phyloP scores from a whole-genome alignment of 2,113 vertebrate genomes.

The Beaufortia kweichowensis region DNA sequence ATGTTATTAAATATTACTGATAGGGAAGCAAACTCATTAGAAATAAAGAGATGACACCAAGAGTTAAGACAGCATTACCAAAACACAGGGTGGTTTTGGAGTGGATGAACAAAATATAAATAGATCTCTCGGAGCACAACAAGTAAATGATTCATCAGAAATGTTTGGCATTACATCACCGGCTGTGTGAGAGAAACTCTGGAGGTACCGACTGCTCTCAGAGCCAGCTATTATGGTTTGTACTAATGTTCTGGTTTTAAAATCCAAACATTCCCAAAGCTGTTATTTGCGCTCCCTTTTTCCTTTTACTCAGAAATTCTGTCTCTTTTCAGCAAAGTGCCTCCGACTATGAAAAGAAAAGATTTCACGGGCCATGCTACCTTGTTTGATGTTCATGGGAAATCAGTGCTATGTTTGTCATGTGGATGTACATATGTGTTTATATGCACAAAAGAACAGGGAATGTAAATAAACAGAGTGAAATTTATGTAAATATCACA shows the following conservation, averaged over 20 bases:
- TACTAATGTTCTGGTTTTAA: constrained; percentile 81
- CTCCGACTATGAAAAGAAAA: constrained; percentile 67
- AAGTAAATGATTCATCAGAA: constrained; percentile 78
- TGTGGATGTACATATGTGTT: constrained; percentile 35
- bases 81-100: constrained; percentile 75
- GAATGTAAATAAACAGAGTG: constrained; percentile 10
- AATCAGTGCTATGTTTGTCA: not conserved
- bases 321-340: constrained; percentile 56
- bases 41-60: constrained; percentile 64
- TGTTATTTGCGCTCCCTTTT: constrained; percentile 76
- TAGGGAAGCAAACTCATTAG: constrained; percentile 17
- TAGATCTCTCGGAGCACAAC: constrained; percentile 75
- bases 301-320: constrained; percentile 72
- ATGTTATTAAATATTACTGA: constrained; percentile 21
- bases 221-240: constrained; percentile 79
- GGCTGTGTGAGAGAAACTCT: constrained; percentile 75
- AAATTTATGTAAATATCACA: constrained; percentile 11
- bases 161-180: constrained; percentile 78
- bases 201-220: constrained; percentile 64
- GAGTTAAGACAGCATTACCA: constrained; percentile 73
- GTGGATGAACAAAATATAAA: constrained; percentile 75
- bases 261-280: constrained; percentile 78
- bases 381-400: constrained; percentile 8
- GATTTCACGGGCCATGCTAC: constrained; percentile 55
- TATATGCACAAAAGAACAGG: constrained; percentile 9